Evolutionary conservation across 2,113 vertebrate species (phyloP).

Genomic region (Choloepus hoffmanni): DNA sequence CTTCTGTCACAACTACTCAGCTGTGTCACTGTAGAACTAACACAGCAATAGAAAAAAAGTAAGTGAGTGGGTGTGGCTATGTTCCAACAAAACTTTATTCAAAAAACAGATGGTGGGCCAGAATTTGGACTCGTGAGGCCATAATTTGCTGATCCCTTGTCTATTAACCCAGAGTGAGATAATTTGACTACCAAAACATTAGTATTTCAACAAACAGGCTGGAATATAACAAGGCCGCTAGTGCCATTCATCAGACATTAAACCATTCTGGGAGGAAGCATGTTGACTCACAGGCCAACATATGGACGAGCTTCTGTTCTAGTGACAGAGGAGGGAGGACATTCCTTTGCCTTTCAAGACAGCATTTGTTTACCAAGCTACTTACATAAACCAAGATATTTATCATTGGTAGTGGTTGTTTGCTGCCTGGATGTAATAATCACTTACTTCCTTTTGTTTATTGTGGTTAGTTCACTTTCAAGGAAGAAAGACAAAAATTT

Average conservation of each 20-base stretch:
- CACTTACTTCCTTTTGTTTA: slow-evolving; percentile 76
- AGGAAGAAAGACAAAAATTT: slow-evolving; percentile 75
- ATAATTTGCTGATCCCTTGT: neutral
- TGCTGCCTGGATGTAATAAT: slow-evolving; percentile 70
- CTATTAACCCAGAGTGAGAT: neutral
- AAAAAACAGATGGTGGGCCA: neutral
- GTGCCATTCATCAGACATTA: neutral
- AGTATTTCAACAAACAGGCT: neutral
- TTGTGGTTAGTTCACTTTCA: slow-evolving; percentile 79
- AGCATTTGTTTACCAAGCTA: slow-evolving; percentile 54
- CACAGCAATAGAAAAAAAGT: neutral
- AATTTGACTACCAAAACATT: neutral
- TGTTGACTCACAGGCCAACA: neutral
- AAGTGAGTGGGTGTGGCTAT: neutral
- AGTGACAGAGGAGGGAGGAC: neutral
- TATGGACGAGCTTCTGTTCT: neutral
- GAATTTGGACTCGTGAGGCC: neutral
- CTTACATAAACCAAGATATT: slow-evolving; percentile 74
- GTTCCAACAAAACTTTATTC: slow-evolving; percentile 22
- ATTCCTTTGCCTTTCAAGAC: slow-evolving; percentile 75
- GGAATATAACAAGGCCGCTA: neutral
- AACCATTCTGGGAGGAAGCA: neutral
- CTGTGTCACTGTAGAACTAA: neutral
- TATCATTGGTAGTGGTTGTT: slow-evolving; percentile 64
- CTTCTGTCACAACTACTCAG: neutral